A percentile compares a stretch with the other conserved stretches of the same genome.
Conservation (phyloP, 2,888 invertebrate genomes). For the Orthosia cruda region DNA sequence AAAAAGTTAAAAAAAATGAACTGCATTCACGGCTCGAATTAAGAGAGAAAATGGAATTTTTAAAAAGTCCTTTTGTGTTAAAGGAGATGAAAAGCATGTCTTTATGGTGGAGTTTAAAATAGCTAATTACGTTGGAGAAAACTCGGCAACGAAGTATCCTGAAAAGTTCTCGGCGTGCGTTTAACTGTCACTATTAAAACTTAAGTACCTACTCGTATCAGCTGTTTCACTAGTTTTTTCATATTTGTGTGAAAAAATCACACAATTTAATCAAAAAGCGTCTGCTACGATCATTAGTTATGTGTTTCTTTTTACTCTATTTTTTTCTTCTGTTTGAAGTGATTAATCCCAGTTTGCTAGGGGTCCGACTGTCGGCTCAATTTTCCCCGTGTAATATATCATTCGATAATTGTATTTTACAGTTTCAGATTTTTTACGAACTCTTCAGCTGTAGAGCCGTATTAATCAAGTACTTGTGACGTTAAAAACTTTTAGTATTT, state of each 20-base stretch:
- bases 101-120: constrained; percentile 80
- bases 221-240: constrained; percentile 29
- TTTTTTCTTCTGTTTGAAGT: constrained; percentile 4
- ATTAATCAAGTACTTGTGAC: background rate
- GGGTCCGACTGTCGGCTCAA: constrained; percentile 18
- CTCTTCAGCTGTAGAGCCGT: background rate
- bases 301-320: background rate
- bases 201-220: constrained; percentile 62
- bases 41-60: constrained; percentile 76
- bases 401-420: constrained; percentile 25
- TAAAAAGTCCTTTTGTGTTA: constrained; percentile 77
- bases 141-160: constrained; percentile 70
- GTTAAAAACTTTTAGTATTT: background rate
- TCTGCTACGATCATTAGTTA: background rate
- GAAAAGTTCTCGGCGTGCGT: constrained; percentile 75
- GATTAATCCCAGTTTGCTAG: constrained; percentile 29
- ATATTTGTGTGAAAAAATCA: background rate
- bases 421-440: background rate
- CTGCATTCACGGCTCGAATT: constrained; percentile 67
- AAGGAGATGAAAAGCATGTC: constrained; percentile 79
- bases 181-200: constrained; percentile 77
- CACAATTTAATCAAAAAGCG: background rate
- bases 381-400: constrained; percentile 33
- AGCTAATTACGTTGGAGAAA: constrained; percentile 81
- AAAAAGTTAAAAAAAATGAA: constrained; percentile 61